Evolutionary conservation across 37 sponge, comb jelly and placozoan species (phyloP).

Genomic region (Cliona cf. orientalis): DNA sequence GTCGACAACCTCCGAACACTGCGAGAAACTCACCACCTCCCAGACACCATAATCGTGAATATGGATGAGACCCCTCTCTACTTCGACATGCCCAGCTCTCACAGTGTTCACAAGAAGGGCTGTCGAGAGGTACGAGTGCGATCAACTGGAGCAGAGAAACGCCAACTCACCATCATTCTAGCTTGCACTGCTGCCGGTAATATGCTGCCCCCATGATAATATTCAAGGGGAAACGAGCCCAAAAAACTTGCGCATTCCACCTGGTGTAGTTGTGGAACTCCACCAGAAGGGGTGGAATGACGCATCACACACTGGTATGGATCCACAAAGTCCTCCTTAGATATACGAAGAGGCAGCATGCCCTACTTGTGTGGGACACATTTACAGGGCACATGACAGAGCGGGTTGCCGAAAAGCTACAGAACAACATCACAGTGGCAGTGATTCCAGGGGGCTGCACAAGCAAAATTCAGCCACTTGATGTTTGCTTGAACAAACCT

Average conservation of each 20-base stretch:
- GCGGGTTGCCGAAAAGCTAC: neutral
- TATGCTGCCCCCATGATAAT: conserved; percentile 26
- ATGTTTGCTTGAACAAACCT: too few relatives aligned
- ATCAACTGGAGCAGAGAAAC: conserved; percentile 25
- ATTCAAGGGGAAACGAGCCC: conserved; percentile 17
- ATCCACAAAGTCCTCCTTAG: neutral
- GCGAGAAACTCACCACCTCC: neutral
- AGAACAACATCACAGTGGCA: conserved; percentile 6
- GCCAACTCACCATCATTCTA: conserved; percentile 7
- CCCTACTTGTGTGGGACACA: conserved; percentile 21
- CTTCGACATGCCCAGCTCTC: conserved; percentile 7
- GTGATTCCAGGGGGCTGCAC: conserved; percentile 43
- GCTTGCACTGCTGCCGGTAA: conserved; percentile 25
- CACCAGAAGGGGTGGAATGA: conserved; percentile 25
- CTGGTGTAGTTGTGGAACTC: neutral
- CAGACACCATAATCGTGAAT: too few relatives aligned
- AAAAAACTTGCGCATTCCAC: neutral
- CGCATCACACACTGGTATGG: conserved; percentile 3
- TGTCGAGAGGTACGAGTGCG: conserved; percentile 22
- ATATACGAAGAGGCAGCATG: conserved; percentile 23
- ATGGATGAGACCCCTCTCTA: too few relatives aligned
- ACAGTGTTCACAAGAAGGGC: conserved; percentile 11
- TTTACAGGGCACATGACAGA: conserved; percentile 19
- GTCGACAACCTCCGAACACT: conserved; percentile 1
- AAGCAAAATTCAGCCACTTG: too few relatives aligned